Evolutionary conservation across 2,797 vertebrate species (phyloP).

Genomic region (Coranthus polyacanthus): DNA sequence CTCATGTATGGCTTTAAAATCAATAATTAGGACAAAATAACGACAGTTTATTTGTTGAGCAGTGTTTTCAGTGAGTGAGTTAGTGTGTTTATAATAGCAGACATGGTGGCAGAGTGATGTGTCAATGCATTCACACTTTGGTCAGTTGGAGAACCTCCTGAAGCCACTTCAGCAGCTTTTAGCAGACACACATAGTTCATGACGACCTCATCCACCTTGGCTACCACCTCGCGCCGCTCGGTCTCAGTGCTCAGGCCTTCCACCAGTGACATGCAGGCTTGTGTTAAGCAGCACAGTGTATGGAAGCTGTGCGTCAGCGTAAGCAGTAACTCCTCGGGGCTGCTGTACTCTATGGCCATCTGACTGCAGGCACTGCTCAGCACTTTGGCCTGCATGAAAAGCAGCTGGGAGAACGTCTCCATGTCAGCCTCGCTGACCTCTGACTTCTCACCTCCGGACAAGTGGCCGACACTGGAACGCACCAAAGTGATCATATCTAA

Average conservation of each 20-base stretch:
- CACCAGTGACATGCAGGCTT: constrained; percentile 94
- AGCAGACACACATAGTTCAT: constrained; percentile 92
- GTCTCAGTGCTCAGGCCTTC: constrained; percentile 89
- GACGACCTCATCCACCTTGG: constrained; percentile 90
- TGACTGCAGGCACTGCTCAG: constrained; percentile 92
- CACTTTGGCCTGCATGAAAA: constrained; percentile 91
- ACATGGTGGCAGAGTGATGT: constrained; percentile 92
- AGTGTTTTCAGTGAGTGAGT: constrained; percentile 93
- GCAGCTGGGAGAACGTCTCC: constrained; percentile 89
- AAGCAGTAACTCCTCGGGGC: constrained; percentile 92
- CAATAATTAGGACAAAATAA: constrained; percentile 89
- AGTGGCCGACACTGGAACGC: constrained; percentile 83
- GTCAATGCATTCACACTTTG: constrained; percentile 91
- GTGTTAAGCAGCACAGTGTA: constrained; percentile 93
- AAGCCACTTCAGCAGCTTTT: constrained; percentile 90
- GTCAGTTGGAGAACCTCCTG: constrained; percentile 86
- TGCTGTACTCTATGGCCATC: constrained; percentile 91
- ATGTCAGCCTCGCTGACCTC: constrained; percentile 84
- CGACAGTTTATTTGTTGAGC: constrained; percentile 89
- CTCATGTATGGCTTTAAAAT: constrained; percentile 98
- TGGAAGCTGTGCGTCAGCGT: constrained; percentile 96
- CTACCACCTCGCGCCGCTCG: constrained; percentile 88
- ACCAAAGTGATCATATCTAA: constrained; percentile 91
- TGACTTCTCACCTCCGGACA: constrained; percentile 71
- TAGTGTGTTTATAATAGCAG: constrained; percentile 93